Base-by-base conservation (phyloP, 1,140 invertebrate genomes). In the Caenorhabditis tropicalis region DNA sequence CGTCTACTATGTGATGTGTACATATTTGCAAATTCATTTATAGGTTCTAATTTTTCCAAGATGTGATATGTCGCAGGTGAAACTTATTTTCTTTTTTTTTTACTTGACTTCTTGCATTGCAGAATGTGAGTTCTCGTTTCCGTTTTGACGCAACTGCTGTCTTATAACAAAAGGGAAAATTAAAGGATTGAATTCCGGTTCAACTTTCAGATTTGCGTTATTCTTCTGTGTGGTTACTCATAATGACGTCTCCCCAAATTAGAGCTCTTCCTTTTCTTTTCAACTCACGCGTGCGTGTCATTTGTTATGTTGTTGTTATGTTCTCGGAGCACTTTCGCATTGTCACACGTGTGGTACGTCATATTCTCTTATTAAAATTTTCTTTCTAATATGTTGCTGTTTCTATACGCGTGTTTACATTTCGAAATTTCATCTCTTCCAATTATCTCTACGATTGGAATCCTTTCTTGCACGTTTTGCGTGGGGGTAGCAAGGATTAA, bases 401-500 rank as follows among this genome's bases (percentile, higher is more conserved):
- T 46, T 46, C 19, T 16, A 46, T 46, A 51, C n/a, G 49, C 49
- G 49, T 51, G 12, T 74, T 29, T 74, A n/a, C 33, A 36, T n/a
- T 21, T 36, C 33, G 24, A 46, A 36, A 5, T 46, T 74, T 24
- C 29, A 33, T 74, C n/a, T 74, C 15, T 74, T 36, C 65, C 29
- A 74, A 43, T 43, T 74, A 43, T 74, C 33, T 74, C 12, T 74
- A 74, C 65, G 43, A 74, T 74, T 74, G 65, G 36, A 74, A 74
- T 74, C 36, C 36, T 74, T 36, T 74, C n/a, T 43, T 74, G 65
- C 65, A 74, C 36, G 65, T 21, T 19, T 36, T 12, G 15, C 29
- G 33, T 9, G 65, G 36, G 65, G 65, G n/a, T n/a, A 46, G n/a
- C 65, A 9, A 31, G 65, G 65, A 74, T 74, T 74, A 74, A n/a